A percentile compares a stretch with the other conserved stretches of the same genome.
These are phyloP conservation scores for Myotis vivesi DNA, from an alignment of 2,797 vertebrate genomes.

Conservation along the genomic window DNA sequence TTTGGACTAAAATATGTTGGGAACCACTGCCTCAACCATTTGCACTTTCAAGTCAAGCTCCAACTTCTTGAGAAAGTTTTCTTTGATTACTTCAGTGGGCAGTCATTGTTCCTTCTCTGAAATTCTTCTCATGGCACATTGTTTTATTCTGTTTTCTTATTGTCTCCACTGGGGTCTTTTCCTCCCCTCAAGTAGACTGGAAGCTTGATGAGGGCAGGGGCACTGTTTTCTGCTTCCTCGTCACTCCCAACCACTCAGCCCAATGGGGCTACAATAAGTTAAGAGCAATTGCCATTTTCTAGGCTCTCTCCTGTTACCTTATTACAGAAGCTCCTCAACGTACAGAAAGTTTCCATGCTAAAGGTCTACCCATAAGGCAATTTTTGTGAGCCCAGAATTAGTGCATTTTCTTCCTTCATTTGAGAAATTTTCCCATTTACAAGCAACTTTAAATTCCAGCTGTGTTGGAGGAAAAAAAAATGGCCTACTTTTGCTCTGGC, in stretches of 20 bases:
- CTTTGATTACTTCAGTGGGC: neutral
- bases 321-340: neutral
- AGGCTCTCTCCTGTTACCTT: neutral
- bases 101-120: neutral
- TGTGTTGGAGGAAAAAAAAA: neutral
- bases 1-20: neutral
- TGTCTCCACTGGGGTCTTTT: neutral
- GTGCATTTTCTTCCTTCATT: neutral
- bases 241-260: neutral
- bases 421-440: neutral
- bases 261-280: neutral
- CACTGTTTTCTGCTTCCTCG: neutral
- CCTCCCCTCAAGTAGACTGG: neutral
- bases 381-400: neutral
- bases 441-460: neutral
- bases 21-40: neutral
- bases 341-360: neutral
- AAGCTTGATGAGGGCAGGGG: neutral
- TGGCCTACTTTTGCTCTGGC: neutral
- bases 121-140: neutral
- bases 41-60: neutral
- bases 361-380: neutral
- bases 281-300: neutral
- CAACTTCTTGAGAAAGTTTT: neutral
- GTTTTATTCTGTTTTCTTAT: neutral